phyloP scores from a whole-genome alignment of 2,888 invertebrate genomes.

The Ormyrus thymus region DNA sequence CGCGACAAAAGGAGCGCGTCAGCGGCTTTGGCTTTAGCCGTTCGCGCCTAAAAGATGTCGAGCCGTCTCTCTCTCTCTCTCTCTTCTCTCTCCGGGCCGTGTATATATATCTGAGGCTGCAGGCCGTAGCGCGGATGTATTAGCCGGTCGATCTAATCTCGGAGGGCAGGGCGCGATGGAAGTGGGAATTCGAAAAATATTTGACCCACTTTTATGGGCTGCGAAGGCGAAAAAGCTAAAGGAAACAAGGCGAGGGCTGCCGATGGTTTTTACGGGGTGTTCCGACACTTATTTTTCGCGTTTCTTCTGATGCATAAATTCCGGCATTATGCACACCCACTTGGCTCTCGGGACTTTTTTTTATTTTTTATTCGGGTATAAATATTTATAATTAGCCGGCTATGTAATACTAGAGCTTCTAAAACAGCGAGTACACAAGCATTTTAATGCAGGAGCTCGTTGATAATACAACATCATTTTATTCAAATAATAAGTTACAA shows the following conservation, averaged over 20 bases:
- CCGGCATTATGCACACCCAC: no score
- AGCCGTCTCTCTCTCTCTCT: background rate
- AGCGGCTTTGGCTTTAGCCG: background rate
- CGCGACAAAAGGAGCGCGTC: constrained; percentile 5
- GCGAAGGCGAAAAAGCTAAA: background rate
- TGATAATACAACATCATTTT: no score
- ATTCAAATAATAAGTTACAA: no score
- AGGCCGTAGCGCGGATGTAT: no score
- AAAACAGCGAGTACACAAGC: no score
- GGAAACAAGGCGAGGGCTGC: background rate
- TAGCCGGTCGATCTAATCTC: constrained; percentile 10
- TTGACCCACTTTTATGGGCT: constrained; percentile 30
- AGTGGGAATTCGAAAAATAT: constrained; percentile 26
- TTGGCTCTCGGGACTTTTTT: no score
- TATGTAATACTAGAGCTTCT: no score
- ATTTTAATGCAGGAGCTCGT: no score
- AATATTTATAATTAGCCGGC: no score
- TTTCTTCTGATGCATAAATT: no score
- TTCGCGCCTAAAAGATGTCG: constrained; percentile 20
- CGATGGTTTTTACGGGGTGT: no score
- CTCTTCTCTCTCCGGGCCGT: background rate
- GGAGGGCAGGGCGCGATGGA: background rate
- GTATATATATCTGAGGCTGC: background rate
- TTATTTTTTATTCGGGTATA: no score
- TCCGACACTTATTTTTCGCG: background rate